Conservation (phyloP, 2,797 vertebrate genomes). For the Erpetoichthys calabaricus region DNA sequence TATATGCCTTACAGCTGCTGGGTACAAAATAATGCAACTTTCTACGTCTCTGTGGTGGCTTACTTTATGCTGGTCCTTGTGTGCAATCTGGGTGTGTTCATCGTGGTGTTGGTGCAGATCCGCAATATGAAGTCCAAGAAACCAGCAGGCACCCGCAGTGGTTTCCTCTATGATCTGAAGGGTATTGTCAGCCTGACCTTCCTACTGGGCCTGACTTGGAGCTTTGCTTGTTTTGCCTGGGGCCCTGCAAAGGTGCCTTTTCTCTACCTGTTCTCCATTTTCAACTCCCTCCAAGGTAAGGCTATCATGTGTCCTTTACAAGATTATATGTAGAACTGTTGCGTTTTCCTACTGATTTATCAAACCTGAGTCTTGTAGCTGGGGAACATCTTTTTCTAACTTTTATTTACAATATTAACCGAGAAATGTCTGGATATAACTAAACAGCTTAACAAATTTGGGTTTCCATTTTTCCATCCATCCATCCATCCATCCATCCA, state of each 20-base stretch:
- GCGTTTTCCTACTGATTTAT: no score
- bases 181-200: slow-evolving; percentile 61
- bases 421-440: no score
- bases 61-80: slow-evolving; percentile 64
- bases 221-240: slow-evolving; percentile 62
- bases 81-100: slow-evolving; percentile 57
- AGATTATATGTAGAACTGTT: no score
- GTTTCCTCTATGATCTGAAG: slow-evolving; percentile 49
- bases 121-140: slow-evolving; percentile 45
- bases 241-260: slow-evolving; percentile 48
- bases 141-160: slow-evolving; percentile 11
- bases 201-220: slow-evolving; percentile 74
- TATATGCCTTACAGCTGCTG: slow-evolving; percentile 58
- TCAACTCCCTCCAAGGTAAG: slow-evolving; percentile 75
- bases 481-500: no score
- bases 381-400: no score
- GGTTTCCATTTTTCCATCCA: no score
- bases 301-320: no score
- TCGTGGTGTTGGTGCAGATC: slow-evolving; percentile 66
- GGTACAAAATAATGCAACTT: slow-evolving; percentile 53
- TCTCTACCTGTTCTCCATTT: slow-evolving; percentile 69
- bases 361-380: no score
- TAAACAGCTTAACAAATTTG: no score
- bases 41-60: slow-evolving; percentile 60
- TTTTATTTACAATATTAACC: no score